phyloP scores from a whole-genome alignment of 1,140 invertebrate species.

The Sarcophaga bullata region DNA sequence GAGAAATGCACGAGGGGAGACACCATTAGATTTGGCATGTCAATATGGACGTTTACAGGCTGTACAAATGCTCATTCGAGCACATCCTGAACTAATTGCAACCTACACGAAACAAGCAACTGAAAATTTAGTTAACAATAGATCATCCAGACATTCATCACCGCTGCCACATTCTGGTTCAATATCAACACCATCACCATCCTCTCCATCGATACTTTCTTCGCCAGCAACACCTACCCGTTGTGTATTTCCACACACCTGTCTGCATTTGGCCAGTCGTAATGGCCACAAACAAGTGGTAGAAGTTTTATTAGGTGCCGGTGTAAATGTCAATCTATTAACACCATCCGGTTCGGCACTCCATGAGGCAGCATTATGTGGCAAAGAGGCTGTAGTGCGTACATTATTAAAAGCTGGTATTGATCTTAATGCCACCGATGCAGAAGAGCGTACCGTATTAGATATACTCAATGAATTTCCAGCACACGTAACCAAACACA shows the following conservation, averaged over 20 bases:
- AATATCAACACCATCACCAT: slow-evolving; percentile 47
- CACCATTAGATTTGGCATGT: slow-evolving; percentile 92
- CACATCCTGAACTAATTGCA: slow-evolving; percentile 81
- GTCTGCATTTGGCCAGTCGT: slow-evolving; percentile 91
- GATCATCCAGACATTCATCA: slow-evolving; percentile 41
- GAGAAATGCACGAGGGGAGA: slow-evolving; percentile 89
- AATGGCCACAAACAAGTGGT: slow-evolving; percentile 90
- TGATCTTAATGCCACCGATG: slow-evolving; percentile 82
- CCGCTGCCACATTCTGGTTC: slow-evolving; percentile 47
- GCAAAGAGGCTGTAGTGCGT: slow-evolving; percentile 90
- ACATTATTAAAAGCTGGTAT: slow-evolving; percentile 85
- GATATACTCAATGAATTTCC: slow-evolving; percentile 89
- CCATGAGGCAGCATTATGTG: slow-evolving; percentile 94
- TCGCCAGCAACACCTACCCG: slow-evolving; percentile 53
- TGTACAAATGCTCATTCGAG: slow-evolving; percentile 84
- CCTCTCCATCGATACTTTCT: slow-evolving; percentile 53
- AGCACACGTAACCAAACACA: slow-evolving; percentile 86
- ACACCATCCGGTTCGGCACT: slow-evolving; percentile 91
- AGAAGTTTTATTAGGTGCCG: slow-evolving; percentile 81
- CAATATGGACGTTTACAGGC: slow-evolving; percentile 88
- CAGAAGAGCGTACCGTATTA: slow-evolving; percentile 83
- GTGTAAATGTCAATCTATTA: slow-evolving; percentile 88
- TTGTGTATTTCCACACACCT: slow-evolving; percentile 80
- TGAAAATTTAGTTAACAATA: slow-evolving; percentile 45
- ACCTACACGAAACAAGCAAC: slow-evolving; percentile 70